Percentiles rank a stretch among this genome's conserved stretches.
Evolutionary conservation across 2,888 invertebrate species (phyloP).

Genomic region (Strigamia transsilvanica): DNA sequence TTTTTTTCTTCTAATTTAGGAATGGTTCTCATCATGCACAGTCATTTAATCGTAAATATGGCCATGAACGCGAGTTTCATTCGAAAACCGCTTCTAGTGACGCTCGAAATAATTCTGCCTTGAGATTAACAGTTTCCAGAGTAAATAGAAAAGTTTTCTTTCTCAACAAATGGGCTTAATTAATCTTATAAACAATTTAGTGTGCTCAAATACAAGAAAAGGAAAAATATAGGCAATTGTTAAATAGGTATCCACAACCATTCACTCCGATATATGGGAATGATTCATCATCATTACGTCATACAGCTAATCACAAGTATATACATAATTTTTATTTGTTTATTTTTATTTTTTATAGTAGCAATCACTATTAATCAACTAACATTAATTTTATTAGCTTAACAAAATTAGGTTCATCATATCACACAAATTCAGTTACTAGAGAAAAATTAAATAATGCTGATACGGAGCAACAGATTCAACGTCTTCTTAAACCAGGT

Average conservation of each 20-base stretch:
- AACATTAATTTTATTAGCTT: background rate
- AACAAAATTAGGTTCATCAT: background rate
- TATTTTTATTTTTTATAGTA: background rate
- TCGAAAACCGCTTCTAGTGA: background rate
- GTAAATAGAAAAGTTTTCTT: background rate
- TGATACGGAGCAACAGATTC: background rate
- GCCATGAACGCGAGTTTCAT: background rate
- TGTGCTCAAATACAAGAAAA: slow-evolving; percentile 12
- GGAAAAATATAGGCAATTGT: slow-evolving; percentile 19
- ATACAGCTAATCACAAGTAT: background rate
- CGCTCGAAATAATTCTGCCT: background rate
- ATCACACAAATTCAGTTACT: background rate
- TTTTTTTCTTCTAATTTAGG: background rate
- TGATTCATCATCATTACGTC: slow-evolving; percentile 33
- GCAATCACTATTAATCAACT: background rate
- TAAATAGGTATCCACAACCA: slow-evolving; percentile 17
- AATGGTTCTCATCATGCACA: background rate
- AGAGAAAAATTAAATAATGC: background rate
- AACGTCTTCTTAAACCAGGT: background rate
- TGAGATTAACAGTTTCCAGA: slow-evolving; percentile 1
- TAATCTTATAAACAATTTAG: background rate
- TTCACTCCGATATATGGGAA: background rate
- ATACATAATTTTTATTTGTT: too few species aligned
- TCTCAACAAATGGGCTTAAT: background rate
- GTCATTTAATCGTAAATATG: background rate